Conservation (phyloP, 2,888 invertebrate genomes). For the Caenorhabditis wallacei region DNA sequence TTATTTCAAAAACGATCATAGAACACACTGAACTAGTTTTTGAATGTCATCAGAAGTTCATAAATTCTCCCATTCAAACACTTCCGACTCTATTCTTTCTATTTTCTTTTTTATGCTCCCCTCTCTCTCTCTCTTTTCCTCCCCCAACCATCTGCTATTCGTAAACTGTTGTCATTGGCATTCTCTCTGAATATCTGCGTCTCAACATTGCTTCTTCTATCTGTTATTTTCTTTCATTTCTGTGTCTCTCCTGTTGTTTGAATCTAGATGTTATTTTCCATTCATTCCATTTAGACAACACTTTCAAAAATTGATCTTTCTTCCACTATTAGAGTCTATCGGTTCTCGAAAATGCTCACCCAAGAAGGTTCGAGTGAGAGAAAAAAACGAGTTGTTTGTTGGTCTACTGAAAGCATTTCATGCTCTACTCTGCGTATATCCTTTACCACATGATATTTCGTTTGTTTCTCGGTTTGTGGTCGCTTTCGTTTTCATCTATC, state of each 20-base stretch:
- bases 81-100: background rate
- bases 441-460: background rate
- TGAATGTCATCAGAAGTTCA: too few species aligned
- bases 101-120: background rate
- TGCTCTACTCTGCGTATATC: constrained; percentile 37
- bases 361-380: background rate
- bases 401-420: constrained; percentile 29
- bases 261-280: constrained; percentile 16
- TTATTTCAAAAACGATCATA: too few species aligned
- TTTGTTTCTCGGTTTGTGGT: constrained; percentile 42
- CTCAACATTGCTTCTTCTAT: background rate
- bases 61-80: too few species aligned
- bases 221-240: constrained; percentile 14
- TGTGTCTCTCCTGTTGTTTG: constrained; percentile 22
- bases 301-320: constrained; percentile 8
- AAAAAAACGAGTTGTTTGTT: constrained; percentile 22
- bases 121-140: background rate
- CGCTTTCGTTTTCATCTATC: constrained; percentile 30
- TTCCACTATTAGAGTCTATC: background rate
- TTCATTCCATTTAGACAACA: background rate
- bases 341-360: background rate
- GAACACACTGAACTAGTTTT: too few species aligned
- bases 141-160: constrained; percentile 10
- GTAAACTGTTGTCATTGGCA: constrained; percentile 40
- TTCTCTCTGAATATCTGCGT: constrained; percentile 29